Base-by-base conservation (phyloP, 2,888 invertebrate genomes). In the Brenthis ino region DNA sequence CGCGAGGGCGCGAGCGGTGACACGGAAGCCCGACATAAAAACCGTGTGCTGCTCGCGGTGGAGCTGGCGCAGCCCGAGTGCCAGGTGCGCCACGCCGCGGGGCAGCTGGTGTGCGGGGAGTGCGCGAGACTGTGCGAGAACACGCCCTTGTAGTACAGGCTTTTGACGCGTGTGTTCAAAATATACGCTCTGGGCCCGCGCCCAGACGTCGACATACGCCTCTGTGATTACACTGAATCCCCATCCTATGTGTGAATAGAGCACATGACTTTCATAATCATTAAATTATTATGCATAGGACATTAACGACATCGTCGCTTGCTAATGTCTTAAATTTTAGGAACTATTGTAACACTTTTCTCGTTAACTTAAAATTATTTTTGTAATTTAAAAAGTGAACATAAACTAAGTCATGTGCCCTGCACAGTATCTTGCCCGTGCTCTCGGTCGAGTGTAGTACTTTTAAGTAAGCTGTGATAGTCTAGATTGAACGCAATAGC, bases 401-500 rank as follows among this genome's bases (percentile, higher is more conserved):
- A 43, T 43, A 43, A 43, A 43, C 1, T 43, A 11, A 8, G 37
- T 43, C 57, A 37, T 64, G 53, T 61, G 24, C 61, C 51, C 65
- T 50, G 20, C 20, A 20, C 20, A 12, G 20, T 12, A 55, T 55
- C 55, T 24, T 24, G 20, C 37, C 37, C 56, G 6, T 50, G 54
- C 71, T 48, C 54, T 48, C 37, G 61, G 50, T 53, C 51, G 63
- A 53, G 60, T 58, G 76, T 67, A 43, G 76, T 72, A 73, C 66
- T 77, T 80, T 81, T 84, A 82, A 87, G 87, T 90, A 81, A 90
- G 88, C 90, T 93, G 92, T 92, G 91, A 91, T 91, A 91, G 88
- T 85, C 85, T 91, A 88, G 83, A 86, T 86, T 83, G 87, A 85
- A 89, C 84, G 83, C 68, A 78, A 78, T 81, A 79, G 79, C 72